Percentiles rank a stretch among this genome's conserved stretches.
phyloP scores from a whole-genome alignment of 2,113 vertebrate genomes.

The Prionailurus bengalensis region DNA sequence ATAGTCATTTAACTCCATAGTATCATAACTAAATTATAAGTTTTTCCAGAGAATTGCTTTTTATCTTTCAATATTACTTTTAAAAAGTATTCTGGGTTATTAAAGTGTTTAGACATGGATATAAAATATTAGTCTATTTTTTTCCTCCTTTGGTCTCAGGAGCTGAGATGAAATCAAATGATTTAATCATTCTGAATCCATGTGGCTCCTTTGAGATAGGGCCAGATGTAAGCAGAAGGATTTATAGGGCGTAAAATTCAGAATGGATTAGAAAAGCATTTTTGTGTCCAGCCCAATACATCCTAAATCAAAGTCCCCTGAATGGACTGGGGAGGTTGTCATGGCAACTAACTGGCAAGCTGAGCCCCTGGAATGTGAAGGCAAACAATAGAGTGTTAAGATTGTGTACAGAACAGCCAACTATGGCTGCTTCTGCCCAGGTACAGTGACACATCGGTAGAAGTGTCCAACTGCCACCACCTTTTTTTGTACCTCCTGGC shows the following conservation, averaged over 20 bases:
- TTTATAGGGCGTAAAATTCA: conserved; percentile 79
- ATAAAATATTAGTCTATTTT: neutral
- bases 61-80: neutral
- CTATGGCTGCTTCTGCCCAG: neutral
- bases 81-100: conserved; percentile 27
- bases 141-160: neutral
- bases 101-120: neutral
- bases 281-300: conserved; percentile 61
- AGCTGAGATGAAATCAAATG: conserved; percentile 46
- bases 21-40: neutral
- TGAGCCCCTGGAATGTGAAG: conserved; percentile 44
- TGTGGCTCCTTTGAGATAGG: conserved; percentile 71
- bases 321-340: conserved; percentile 75
- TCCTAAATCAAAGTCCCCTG: conserved; percentile 73
- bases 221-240: conserved; percentile 77
- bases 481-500: neutral
- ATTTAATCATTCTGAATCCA: conserved; percentile 71
- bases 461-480: neutral
- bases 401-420: neutral
- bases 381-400: conserved; percentile 66
- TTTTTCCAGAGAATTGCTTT: neutral
- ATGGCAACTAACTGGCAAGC: conserved; percentile 72
- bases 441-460: neutral
- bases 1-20: neutral
- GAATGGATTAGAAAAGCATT: conserved; percentile 73